phyloP scores from a whole-genome alignment of 2,888 invertebrate genomes.

The Poecilobothrus nobilitatus region DNA sequence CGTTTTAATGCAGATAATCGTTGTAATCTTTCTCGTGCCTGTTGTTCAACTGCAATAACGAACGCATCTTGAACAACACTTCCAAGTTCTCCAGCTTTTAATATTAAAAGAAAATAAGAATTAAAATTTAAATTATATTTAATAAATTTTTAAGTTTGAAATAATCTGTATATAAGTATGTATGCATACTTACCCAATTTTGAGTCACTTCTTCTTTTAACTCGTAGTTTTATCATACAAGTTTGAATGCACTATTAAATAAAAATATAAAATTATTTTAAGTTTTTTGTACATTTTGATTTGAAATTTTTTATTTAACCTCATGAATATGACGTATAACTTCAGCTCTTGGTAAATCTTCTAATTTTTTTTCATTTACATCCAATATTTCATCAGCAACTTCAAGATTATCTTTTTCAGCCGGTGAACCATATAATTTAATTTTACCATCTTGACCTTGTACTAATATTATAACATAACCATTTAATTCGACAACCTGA shows the following conservation, averaged over 20 bases:
- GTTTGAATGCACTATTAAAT: conserved; percentile 87
- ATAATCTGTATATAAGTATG: background rate
- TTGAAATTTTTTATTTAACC: conserved; percentile 47
- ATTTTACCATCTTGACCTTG: conserved; percentile 91
- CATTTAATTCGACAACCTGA: conserved; percentile 78
- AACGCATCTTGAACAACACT: conserved; percentile 93
- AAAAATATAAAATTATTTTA: conserved; percentile 22
- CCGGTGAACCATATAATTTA: conserved; percentile 86
- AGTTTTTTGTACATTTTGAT: conserved; percentile 12
- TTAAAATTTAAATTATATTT: background rate
- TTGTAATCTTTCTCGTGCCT: conserved; percentile 84
- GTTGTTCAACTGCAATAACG: conserved; percentile 96
- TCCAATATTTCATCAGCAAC: conserved; percentile 96
- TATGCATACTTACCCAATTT: conserved; percentile 56
- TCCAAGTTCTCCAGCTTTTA: conserved; percentile 70
- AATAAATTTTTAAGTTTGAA: too few species aligned
- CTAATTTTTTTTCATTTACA: conserved; percentile 87
- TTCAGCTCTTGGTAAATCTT: conserved; percentile 85
- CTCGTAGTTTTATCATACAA: conserved; percentile 86
- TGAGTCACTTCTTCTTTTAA: conserved; percentile 79
- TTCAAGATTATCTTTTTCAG: conserved; percentile 87
- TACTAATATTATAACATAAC: conserved; percentile 89
- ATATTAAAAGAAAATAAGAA: background rate
- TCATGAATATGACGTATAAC: conserved; percentile 92
- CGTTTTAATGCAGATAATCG: conserved; percentile 84